A percentile compares a stretch with the other conserved stretches of the same genome.
These are phyloP conservation scores for Triplophysa yarkandensis DNA, from an alignment of 2,797 vertebrate genomes.

Conservation along the genomic window DNA sequence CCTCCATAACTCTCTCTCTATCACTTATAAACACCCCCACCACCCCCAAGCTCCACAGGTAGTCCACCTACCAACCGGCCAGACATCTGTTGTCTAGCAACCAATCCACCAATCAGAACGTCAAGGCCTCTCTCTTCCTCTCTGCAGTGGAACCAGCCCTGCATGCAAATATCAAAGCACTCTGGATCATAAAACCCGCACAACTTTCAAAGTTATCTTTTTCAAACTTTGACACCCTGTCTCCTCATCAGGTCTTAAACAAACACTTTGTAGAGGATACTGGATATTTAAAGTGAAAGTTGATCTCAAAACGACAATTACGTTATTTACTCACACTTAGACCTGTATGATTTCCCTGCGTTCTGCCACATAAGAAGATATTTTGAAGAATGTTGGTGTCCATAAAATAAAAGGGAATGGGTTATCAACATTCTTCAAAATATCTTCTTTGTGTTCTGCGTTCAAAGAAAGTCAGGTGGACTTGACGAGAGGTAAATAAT, in stretches of 20 bases:
- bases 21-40: constrained; percentile 17
- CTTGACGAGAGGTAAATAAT: not conserved
- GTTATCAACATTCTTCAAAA: too few species aligned
- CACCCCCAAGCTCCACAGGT: constrained; percentile 71
- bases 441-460: too few species aligned
- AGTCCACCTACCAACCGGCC: constrained; percentile 72
- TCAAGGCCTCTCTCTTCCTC: constrained; percentile 65
- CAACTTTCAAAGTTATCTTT: not conserved
- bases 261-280: too few species aligned
- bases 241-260: too few species aligned
- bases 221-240: constrained; percentile 10
- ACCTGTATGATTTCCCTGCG: too few species aligned
- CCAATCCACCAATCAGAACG: constrained; percentile 77
- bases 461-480: too few species aligned
- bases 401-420: not conserved
- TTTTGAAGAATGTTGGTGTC: too few species aligned
- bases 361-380: too few species aligned
- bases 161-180: constrained; percentile 76
- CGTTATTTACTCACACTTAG: too few species aligned
- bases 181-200: constrained; percentile 54
- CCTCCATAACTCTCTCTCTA: not conserved
- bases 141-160: constrained; percentile 81
- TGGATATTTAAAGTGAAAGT: too few species aligned
- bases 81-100: constrained; percentile 85
- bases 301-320: too few species aligned